A percentile compares a stretch with the other conserved stretches of the same genome.
Evolutionary conservation across 1,140 invertebrate genomes (phyloP).

Genomic region (Drosophila insularis): DNA sequence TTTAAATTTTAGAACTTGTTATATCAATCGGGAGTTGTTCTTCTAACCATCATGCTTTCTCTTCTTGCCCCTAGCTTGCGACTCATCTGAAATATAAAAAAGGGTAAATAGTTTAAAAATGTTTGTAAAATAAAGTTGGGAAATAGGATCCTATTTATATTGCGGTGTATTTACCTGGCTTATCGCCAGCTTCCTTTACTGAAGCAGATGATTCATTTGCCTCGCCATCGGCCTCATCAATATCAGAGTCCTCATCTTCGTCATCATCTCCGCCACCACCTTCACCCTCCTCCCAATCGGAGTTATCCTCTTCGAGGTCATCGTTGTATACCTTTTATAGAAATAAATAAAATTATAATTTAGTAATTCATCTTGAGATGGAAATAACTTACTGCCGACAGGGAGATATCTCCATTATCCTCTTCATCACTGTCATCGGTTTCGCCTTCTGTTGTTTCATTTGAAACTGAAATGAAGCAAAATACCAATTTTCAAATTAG

Average conservation of each 20-base stretch:
- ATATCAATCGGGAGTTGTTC: conserved; percentile 24
- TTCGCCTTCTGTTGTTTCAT: conserved; percentile 84
- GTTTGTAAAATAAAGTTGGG: too few species aligned
- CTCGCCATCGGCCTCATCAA: conserved; percentile 83
- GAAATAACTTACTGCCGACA: conserved; percentile 68
- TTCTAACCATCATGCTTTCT: conserved; percentile 86
- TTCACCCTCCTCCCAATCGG: conserved; percentile 77
- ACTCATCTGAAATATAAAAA: conserved; percentile 74
- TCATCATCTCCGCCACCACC: conserved; percentile 79
- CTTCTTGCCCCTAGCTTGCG: conserved; percentile 87
- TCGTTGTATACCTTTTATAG: conserved; percentile 73
- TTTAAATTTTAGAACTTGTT: conserved; percentile 71
- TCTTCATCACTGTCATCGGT: conserved; percentile 84
- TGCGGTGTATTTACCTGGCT: conserved; percentile 48
- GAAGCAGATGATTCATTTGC: conserved; percentile 63
- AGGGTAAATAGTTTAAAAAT: not conserved
- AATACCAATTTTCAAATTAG: conserved; percentile 3
- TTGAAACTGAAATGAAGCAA: conserved; percentile 82
- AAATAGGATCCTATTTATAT: too few species aligned
- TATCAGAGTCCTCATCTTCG: conserved; percentile 83
- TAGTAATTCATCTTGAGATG: not conserved
- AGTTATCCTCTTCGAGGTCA: conserved; percentile 81
- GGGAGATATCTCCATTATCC: conserved; percentile 86
- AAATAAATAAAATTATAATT: conserved; percentile 61
- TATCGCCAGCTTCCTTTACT: conserved; percentile 53